Percentiles rank a stretch among this genome's conserved stretches.
Conservation (phyloP, 2,888 invertebrate species). For the Icerya purchasi region DNA sequence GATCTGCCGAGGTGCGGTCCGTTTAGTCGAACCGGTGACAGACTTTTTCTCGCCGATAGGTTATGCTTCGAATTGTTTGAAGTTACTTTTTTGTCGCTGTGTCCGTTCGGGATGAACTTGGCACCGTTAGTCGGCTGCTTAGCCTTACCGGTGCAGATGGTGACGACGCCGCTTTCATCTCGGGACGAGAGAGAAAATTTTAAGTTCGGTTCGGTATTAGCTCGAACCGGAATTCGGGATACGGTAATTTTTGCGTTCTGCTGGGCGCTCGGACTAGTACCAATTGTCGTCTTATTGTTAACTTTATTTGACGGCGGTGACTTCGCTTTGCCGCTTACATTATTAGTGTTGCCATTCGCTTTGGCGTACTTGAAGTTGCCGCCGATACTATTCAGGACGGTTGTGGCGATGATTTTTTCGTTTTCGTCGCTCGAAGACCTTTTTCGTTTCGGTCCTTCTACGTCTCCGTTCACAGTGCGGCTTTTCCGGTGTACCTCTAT, state of each 20-base stretch:
- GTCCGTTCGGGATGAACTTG: not conserved
- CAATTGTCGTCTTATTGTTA: not conserved
- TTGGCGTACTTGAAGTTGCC: no score
- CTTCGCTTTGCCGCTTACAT: not conserved
- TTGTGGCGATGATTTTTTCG: conserved; percentile 18
- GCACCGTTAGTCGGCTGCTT: not conserved
- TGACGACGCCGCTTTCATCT: conserved; percentile 2
- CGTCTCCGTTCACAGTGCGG: not conserved
- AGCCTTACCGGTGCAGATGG: not conserved
- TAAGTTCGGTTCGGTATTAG: conserved; percentile 12
- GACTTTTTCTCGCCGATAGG: not conserved
- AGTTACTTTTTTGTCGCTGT: not conserved
- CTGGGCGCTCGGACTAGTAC: conserved; percentile 6
- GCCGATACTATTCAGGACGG: no score
- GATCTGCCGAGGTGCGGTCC: no score
- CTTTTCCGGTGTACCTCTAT: no score
- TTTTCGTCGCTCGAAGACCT: no score
- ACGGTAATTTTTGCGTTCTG: conserved; percentile 7
- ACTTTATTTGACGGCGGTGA: conserved; percentile 3
- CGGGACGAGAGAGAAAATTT: not conserved
- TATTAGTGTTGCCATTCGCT: no score
- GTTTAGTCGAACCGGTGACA: not conserved
- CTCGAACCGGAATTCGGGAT: conserved; percentile 20
- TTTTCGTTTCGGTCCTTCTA: not conserved
- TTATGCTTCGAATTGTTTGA: not conserved